Conservation (phyloP, 2,888 invertebrate species). For the Tipula vernalis region DNA sequence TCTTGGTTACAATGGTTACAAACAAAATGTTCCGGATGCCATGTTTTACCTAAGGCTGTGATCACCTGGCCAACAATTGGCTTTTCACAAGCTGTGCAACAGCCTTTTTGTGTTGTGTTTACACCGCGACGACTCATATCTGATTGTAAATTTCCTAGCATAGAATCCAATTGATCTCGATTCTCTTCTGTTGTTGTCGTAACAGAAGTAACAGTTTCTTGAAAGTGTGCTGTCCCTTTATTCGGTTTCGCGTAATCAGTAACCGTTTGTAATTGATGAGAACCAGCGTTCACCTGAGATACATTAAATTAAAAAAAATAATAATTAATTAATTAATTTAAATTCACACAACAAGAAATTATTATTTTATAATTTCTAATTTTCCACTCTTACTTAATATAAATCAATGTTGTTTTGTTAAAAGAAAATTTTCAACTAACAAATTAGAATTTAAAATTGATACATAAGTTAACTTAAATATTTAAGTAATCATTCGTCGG, state of each 20-base stretch:
- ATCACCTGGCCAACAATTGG: slow-evolving; percentile 93
- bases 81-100: slow-evolving; percentile 97
- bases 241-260: slow-evolving; percentile 59
- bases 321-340: background rate
- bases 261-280: slow-evolving; percentile 50
- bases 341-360: background rate
- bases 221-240: slow-evolving; percentile 38
- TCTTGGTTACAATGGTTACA: slow-evolving; percentile 96
- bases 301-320: background rate
- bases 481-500: background rate
- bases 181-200: slow-evolving; percentile 17
- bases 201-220: slow-evolving; percentile 24
- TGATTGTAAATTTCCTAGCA: slow-evolving; percentile 56
- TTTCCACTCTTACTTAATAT: background rate
- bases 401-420: background rate
- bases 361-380: background rate
- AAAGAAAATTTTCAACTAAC: background rate
- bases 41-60: slow-evolving; percentile 93
- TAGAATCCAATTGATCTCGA: slow-evolving; percentile 42
- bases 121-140: slow-evolving; percentile 99
- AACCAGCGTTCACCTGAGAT: slow-evolving; percentile 45
- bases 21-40: slow-evolving; percentile 99
- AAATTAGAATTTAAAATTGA: background rate
- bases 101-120: slow-evolving; percentile 96
- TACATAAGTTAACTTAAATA: background rate